Percentiles rank a stretch among this genome's conserved stretches.
Conservation (phyloP, 2,797 vertebrate species). For the Aselliscus stoliczkanus region DNA sequence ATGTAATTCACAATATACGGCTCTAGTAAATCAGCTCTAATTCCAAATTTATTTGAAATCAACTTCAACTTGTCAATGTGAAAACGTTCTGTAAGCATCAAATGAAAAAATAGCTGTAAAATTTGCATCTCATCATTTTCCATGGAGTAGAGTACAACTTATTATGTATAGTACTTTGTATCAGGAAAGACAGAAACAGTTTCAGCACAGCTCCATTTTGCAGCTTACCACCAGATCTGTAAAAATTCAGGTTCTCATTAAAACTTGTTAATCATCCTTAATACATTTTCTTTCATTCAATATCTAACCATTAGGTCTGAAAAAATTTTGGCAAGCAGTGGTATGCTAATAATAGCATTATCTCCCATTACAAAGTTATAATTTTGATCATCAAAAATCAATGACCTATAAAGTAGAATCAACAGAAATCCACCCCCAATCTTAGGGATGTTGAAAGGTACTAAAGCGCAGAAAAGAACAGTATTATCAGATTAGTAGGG, state of each 20-base stretch:
- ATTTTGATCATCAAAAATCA: background rate
- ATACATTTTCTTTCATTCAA: background rate
- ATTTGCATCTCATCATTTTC: slow-evolving; percentile 29
- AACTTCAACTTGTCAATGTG: slow-evolving; percentile 60
- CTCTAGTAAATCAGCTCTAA: slow-evolving; percentile 66
- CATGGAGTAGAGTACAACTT: background rate
- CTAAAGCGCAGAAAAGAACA: background rate
- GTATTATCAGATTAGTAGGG: background rate
- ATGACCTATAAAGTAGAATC: background rate
- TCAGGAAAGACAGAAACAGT: background rate
- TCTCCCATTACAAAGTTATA: background rate
- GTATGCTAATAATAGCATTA: background rate
- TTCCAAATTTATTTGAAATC: slow-evolving; percentile 68
- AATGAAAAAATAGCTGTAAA: slow-evolving; percentile 55
- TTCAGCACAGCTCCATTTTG: background rate
- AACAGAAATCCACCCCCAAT: background rate
- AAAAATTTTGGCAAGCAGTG: background rate
- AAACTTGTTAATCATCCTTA: background rate
- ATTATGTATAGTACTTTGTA: background rate
- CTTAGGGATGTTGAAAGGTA: background rate
- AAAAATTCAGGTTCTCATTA: background rate
- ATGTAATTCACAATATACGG: slow-evolving; percentile 61
- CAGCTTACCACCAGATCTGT: fast-evolving
- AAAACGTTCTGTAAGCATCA: slow-evolving; percentile 65
- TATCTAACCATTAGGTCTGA: background rate